Base-by-base conservation (phyloP, 1,140 invertebrate genomes). In the Euglossa dilemma region DNA sequence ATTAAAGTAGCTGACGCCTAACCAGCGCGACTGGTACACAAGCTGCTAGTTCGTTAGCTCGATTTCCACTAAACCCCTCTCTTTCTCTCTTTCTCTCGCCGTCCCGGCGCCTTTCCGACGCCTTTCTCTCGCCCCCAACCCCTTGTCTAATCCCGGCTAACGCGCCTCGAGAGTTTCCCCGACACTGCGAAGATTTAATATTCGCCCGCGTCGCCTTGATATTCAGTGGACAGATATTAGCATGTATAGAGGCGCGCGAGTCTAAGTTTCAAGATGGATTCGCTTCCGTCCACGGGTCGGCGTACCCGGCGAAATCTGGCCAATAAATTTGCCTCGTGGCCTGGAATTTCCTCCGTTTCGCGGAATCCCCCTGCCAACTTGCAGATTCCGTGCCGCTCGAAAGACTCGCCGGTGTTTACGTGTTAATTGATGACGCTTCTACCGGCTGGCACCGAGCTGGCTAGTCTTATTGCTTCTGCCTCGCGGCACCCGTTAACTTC, bases 221-320 rank as follows among this genome's bases (percentile, higher is more conserved):
- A 87, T 89, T 89, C 88, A 81, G 85, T 85, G 88, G 88, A 89
- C 88, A 83, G 87, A 83, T 85, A 89, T 87, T 89, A 89, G 78
- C 82, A 89, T 87, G 85, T 80, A 89, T 75, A 83, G 76, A 73
- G 61, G 43, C 5, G 47, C 57, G 25, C 18, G 56, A 50, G 72
- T n/a, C 56, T 63, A 85, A 82, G 84, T 88, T 89, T 86, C 79
- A 80, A 81, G 87, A 89, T 80, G 87, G 80, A 88, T 86, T 86
- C 64, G 67, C 84, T 83, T 88, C 71, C 72, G 76, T 73, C 64
- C 64, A 54, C 47, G 63, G n/a, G 50, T 9, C 50, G 61, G 18
- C 74, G 43, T 57, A 23, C 25, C 28, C 16, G n/a, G 61, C 47
- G 50, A 84, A 84, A 78, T 45, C 63, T 45, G 23, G 47, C 85